These are phyloP conservation scores for Austrolebias charrua DNA, from an alignment of 2,797 vertebrate genomes.

Conservation along the genomic window DNA sequence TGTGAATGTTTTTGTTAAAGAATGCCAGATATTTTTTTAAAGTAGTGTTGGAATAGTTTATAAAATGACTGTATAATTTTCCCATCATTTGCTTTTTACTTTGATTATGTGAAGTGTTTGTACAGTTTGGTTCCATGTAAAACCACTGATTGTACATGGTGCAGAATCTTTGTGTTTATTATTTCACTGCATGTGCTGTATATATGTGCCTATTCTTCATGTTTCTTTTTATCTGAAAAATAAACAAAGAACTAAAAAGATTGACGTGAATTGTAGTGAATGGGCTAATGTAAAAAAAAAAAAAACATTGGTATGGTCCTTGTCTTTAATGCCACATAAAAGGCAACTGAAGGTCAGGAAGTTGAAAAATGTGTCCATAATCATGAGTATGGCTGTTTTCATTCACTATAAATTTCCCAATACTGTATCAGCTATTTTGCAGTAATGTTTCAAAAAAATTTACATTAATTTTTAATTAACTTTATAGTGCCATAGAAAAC, in stretches of 20 bases:
- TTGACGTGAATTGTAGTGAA: constrained; percentile 69
- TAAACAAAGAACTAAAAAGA: constrained; percentile 52
- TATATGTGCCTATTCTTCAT: constrained; percentile 35
- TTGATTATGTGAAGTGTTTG: constrained; percentile 45
- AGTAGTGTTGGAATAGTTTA: constrained; percentile 24
- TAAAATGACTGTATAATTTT: constrained; percentile 31
- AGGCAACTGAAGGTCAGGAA: constrained; percentile 18
- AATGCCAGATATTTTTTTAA: constrained; percentile 24
- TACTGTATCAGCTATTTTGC: too few relatives aligned
- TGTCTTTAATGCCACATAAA: constrained; percentile 13
- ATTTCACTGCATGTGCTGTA: constrained; percentile 66
- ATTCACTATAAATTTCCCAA: too few relatives aligned
- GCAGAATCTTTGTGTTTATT: constrained; percentile 51
- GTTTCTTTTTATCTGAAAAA: constrained; percentile 60
- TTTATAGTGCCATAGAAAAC: too few relatives aligned
- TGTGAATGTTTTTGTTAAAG: constrained; percentile 39
- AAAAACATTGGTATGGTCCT: constrained; percentile 67
- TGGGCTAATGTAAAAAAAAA: constrained; percentile 48
- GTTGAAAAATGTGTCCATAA: constrained; percentile 11
- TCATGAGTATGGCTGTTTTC: not conserved
- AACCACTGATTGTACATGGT: constrained; percentile 55
- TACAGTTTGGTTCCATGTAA: constrained; percentile 53
- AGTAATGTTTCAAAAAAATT: too few relatives aligned
- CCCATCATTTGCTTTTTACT: constrained; percentile 16
- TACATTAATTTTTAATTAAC: too few relatives aligned